Conservation (phyloP, 2,888 invertebrate genomes). For the Gastracanthus pulcherrimus region DNA sequence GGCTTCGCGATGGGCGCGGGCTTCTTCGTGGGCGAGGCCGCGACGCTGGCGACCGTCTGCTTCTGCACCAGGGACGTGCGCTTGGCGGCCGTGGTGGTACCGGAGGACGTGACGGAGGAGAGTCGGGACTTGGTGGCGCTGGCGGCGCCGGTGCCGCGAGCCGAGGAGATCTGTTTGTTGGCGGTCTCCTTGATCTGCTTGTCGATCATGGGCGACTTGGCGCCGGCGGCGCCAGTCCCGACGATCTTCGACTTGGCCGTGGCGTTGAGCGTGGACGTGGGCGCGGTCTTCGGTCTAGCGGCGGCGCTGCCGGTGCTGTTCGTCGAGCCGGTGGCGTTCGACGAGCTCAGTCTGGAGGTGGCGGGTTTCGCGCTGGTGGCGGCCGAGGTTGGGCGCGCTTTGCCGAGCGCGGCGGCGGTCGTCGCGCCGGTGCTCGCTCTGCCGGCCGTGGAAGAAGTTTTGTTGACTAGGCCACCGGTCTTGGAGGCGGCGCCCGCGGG, state of each 20-base stretch:
- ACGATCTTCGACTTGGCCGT: constrained; percentile 52
- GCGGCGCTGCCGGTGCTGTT: constrained; percentile 68
- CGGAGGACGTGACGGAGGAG: constrained; percentile 55
- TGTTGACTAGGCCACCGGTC: constrained; percentile 56
- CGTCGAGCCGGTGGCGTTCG: constrained; percentile 60
- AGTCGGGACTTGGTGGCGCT: constrained; percentile 59
- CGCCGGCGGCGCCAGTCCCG: constrained; percentile 46
- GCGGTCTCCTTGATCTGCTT: constrained; percentile 86
- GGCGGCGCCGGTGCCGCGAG: constrained; percentile 74
- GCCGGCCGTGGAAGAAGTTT: constrained; percentile 60
- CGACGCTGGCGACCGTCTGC: constrained; percentile 32
- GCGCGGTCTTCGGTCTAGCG: constrained; percentile 68
- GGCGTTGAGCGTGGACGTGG: constrained; percentile 59
- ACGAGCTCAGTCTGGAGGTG: constrained; percentile 45
- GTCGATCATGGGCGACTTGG: constrained; percentile 74
- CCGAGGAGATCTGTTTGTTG: constrained; percentile 83
- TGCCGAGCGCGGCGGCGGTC: constrained; percentile 46
- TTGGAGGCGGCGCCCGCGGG: constrained; percentile 15
- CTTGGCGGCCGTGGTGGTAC: constrained; percentile 57
- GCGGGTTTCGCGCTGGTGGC: constrained; percentile 58
- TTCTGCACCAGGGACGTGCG: constrained; percentile 42
- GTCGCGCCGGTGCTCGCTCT: constrained; percentile 66
- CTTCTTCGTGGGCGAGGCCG: constrained; percentile 65
- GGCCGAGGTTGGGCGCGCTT: constrained; percentile 58
- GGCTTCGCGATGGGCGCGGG: constrained; percentile 62